phyloP scores from a whole-genome alignment of 2,888 invertebrate genomes.

The Amiota minor region DNA sequence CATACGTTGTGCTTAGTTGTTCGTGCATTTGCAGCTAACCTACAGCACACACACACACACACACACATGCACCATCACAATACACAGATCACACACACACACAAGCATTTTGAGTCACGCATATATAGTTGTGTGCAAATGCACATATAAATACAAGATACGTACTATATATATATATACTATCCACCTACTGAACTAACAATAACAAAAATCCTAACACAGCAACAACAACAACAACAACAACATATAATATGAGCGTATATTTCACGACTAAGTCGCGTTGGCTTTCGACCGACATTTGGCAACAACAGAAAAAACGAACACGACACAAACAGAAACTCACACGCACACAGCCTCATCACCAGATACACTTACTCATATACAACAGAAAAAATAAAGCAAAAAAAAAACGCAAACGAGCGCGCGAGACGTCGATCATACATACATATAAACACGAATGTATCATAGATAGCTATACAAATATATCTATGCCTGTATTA shows the following conservation, averaged over 20 bases:
- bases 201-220: too few species aligned
- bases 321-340: constrained; percentile 37
- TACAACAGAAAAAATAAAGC: constrained; percentile 15
- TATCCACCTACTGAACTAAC: too few species aligned
- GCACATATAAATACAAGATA: not conserved
- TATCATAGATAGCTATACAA: not conserved
- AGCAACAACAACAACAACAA: too few species aligned
- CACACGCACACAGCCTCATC: constrained; percentile 22
- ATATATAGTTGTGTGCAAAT: too few species aligned
- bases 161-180: constrained; percentile 23
- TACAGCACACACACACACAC: constrained; percentile 6
- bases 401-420: constrained; percentile 31
- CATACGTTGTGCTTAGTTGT: too few species aligned
- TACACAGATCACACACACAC: constrained; percentile 12
- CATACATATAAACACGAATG: not conserved
- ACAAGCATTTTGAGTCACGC: not conserved
- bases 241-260: too few species aligned
- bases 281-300: constrained; percentile 70
- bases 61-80: not conserved
- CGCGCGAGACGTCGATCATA: constrained; percentile 7
- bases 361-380: constrained; percentile 21
- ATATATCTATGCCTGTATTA: constrained; percentile 17
- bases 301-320: constrained; percentile 64
- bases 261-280: too few species aligned
- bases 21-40: not conserved